Base-by-base conservation (phyloP, 2,113 vertebrate species). In the Pleuronectes platessa region DNA sequence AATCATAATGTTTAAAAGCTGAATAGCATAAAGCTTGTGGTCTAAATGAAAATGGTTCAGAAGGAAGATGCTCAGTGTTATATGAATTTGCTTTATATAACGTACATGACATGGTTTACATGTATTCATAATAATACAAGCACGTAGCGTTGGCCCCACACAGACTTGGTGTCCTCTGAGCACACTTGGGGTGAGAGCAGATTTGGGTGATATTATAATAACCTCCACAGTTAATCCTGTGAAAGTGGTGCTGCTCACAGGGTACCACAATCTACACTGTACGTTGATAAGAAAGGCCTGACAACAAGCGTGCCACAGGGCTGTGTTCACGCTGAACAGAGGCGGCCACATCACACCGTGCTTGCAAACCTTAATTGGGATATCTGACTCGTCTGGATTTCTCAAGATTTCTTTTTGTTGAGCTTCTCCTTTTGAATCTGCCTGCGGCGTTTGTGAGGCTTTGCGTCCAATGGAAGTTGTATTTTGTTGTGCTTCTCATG, bases 221-320 rank as follows among this genome's bases (percentile, higher is more conserved):
- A 78, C 35, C 68, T 68, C 64, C 62, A 72, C 51, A 73, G 73
- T 79, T 81, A 83, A 88, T 85, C 78, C 68, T 77, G 74, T 53
- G 64, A 72, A 79, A 77, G 67, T 68, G 62, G 55, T 62, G 56
- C 61, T 67, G 82, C 76, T 79, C 59, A 53, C 65, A 69, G 71
- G 78, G 68, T 21, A 47, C 42, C 35, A 10, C 18, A 26, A 81
- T 80, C 76, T 78, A 56, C 70, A 23, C 58, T 20, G 69, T 24
- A 21, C 18, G 49, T 63, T 82, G 85, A 82, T 87, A 82, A 79
- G 75, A 88, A 76, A 75, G 83, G 59, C 67, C 85, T 54, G 65
- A 76, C 66, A 81, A 76, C 76, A 79, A 58, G 13, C 17, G 3
- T 64, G 60, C 71, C 86, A 71, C 56, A 20, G 78, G 82, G 82